A percentile compares a stretch with the other conserved stretches of the same genome.
Conservation (phyloP, 2,113 vertebrate genomes). For the Trogon melanurus region DNA sequence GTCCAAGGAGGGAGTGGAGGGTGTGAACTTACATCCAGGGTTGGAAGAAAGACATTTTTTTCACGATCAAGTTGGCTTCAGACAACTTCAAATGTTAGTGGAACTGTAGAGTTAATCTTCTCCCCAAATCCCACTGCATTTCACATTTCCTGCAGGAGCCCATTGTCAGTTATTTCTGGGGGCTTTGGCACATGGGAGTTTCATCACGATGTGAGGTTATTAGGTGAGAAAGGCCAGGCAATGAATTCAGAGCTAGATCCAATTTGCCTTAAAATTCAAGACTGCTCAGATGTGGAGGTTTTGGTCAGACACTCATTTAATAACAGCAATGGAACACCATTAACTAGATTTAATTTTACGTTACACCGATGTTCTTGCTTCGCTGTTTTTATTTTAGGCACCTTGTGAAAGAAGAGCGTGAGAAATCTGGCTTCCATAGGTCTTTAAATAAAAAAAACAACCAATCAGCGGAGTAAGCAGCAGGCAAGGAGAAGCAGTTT, state of each 20-base stretch:
- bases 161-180: slow-evolving; percentile 8
- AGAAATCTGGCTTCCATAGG: background rate
- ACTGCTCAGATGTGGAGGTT: background rate
- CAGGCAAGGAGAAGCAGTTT: background rate
- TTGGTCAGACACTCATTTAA: background rate
- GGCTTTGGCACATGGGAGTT: background rate
- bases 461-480: background rate
- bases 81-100: background rate
- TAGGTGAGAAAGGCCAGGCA: background rate
- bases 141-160: background rate
- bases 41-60: background rate
- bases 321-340: background rate
- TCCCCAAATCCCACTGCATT: background rate
- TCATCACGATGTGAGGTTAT: background rate
- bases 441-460: background rate
- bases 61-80: background rate
- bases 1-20: background rate
- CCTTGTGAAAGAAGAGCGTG: background rate
- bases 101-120: background rate
- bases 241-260: background rate
- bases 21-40: background rate
- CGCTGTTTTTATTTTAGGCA: slow-evolving; percentile 12
- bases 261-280: background rate
- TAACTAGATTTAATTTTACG: background rate
- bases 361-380: background rate